phyloP scores from a whole-genome alignment of 1,140 invertebrate species.

The Oryzaephilus surinamensis region DNA sequence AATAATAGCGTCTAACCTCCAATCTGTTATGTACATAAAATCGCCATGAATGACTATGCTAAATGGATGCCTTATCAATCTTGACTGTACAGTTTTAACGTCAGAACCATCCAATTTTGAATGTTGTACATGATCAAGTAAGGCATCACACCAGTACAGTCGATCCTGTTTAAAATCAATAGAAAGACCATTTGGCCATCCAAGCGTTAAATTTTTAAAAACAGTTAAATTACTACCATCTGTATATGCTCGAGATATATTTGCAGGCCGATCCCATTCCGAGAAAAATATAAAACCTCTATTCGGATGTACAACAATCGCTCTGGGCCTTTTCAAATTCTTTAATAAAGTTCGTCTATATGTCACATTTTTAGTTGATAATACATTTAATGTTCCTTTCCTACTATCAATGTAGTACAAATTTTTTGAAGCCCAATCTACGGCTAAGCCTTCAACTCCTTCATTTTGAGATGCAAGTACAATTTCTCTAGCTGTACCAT shows the following conservation, averaged over 20 bases:
- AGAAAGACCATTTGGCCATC: constrained; percentile 91
- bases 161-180: constrained; percentile 82
- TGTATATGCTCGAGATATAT: constrained; percentile 82
- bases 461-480: constrained; percentile 94
- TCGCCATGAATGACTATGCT: constrained; percentile 88
- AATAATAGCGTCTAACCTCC: constrained; percentile 91
- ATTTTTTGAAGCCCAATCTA: constrained; percentile 96
- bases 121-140: constrained; percentile 92
- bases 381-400: constrained; percentile 89
- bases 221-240: constrained; percentile 79
- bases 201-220: constrained; percentile 86
- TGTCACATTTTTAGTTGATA: constrained; percentile 76
- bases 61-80: constrained; percentile 88
- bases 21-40: constrained; percentile 97
- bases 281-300: constrained; percentile 90
- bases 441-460: constrained; percentile 91
- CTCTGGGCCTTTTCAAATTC: constrained; percentile 82
- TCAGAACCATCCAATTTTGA: constrained; percentile 89
- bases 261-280: constrained; percentile 92
- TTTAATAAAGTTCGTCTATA: constrained; percentile 75
- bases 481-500: constrained; percentile 81
- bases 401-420: constrained; percentile 96
- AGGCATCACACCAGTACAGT: constrained; percentile 91
- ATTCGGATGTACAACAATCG: constrained; percentile 94
- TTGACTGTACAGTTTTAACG: constrained; percentile 80